phyloP scores from a whole-genome alignment of 2,888 invertebrate genomes.

The Portevinia maculata region DNA sequence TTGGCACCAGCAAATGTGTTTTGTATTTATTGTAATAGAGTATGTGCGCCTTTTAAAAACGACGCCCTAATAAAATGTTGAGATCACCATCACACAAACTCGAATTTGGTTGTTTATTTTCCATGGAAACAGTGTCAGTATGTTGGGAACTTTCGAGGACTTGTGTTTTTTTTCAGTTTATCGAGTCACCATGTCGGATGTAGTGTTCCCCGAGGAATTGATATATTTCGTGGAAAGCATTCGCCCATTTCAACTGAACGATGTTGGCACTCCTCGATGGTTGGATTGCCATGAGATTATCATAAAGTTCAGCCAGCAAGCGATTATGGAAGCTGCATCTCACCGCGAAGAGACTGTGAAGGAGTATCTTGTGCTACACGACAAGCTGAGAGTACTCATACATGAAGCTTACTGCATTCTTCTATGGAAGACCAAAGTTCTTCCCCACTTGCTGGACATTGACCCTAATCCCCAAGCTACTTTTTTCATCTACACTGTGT shows the following conservation, averaged over 20 bases:
- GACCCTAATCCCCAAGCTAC: constrained; percentile 87
- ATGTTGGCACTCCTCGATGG: constrained; percentile 90
- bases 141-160: neutral
- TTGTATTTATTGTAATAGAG: constrained; percentile 28
- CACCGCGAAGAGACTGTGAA: constrained; percentile 93
- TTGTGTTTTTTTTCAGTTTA: no score
- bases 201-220: constrained; percentile 88
- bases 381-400: constrained; percentile 86
- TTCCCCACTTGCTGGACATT: constrained; percentile 89
- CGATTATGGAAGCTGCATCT: constrained; percentile 90
- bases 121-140: constrained; percentile 58
- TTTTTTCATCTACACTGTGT: constrained; percentile 90
- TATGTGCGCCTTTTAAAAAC: constrained; percentile 23
- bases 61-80: constrained; percentile 32
- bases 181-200: constrained; percentile 80
- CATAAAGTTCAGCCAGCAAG: constrained; percentile 94
- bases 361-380: constrained; percentile 87
- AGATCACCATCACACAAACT: constrained; percentile 7
- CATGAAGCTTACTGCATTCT: constrained; percentile 92
- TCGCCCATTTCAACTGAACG: constrained; percentile 86
- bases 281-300: constrained; percentile 91
- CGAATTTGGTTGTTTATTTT: constrained; percentile 25
- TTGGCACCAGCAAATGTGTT: neutral
- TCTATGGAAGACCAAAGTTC: constrained; percentile 92
- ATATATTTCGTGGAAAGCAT: constrained; percentile 90